Conservation (phyloP, 1,140 invertebrate species). For the Laupala kohalensis region DNA sequence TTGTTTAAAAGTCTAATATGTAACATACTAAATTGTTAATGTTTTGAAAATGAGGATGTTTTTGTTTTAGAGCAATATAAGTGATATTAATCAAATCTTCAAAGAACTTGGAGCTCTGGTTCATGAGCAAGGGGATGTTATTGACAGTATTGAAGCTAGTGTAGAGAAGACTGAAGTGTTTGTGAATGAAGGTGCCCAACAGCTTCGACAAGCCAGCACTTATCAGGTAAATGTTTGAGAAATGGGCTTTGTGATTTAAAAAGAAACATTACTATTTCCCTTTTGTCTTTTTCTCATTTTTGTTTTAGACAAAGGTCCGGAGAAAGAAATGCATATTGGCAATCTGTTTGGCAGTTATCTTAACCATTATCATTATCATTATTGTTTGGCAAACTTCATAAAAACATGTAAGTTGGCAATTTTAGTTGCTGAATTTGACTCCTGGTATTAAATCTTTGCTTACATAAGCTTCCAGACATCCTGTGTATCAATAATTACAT, state of each 20-base stretch:
- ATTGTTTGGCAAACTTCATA: conserved; percentile 35
- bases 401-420: conserved; percentile 3
- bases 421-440: neutral
- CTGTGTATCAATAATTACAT: no score
- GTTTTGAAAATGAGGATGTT: no score
- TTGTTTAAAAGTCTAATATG: no score
- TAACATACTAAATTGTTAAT: no score
- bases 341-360: conserved; percentile 47
- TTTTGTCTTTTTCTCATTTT: conserved; percentile 20
- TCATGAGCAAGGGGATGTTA: conserved; percentile 90
- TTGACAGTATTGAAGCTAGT: conserved; percentile 94
- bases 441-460: neutral
- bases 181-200: conserved; percentile 66
- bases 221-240: conserved; percentile 46
- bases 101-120: conserved; percentile 93
- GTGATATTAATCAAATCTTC: conserved; percentile 95
- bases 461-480: no score
- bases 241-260: neutral
- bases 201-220: conserved; percentile 66
- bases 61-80: conserved; percentile 71
- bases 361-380: conserved; percentile 58
- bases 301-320: conserved; percentile 63
- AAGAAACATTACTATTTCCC: neutral
- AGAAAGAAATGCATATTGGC: conserved; percentile 72
- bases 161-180: conserved; percentile 81